These are phyloP conservation scores for Mycalesis mineus DNA, from an alignment of 2,888 invertebrate genomes.

Conservation along the genomic window DNA sequence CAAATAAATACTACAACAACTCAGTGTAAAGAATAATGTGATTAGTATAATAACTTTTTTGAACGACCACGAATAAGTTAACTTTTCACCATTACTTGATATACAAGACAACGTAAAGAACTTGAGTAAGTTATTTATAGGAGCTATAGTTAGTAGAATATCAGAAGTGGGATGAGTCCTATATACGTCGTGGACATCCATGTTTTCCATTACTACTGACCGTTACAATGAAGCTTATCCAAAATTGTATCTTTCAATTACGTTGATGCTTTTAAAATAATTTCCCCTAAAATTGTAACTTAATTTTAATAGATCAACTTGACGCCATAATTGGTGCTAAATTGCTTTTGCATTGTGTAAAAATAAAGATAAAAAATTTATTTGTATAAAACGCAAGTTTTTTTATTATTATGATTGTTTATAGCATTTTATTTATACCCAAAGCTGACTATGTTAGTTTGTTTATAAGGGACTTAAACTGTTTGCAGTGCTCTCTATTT, in stretches of 20 bases:
- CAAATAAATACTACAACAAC: neutral
- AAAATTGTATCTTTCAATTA: slow-evolving; percentile 1
- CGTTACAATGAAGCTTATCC: neutral
- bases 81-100: neutral
- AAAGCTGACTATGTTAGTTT: neutral
- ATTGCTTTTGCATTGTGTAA: no score
- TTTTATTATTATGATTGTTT: no score
- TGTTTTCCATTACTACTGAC: neutral
- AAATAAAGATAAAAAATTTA: no score
- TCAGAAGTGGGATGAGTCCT: neutral
- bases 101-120: neutral
- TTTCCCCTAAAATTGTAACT: neutral
- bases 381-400: no score
- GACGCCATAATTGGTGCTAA: no score
- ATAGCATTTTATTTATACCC: no score
- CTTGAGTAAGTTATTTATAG: neutral
- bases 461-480: slow-evolving; percentile 10
- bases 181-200: neutral
- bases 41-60: neutral
- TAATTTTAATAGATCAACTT: no score
- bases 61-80: neutral
- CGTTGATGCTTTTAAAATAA: neutral
- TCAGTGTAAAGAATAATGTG: neutral
- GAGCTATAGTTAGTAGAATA: neutral
- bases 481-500: slow-evolving; percentile 20